Evolutionary conservation across 2,113 vertebrate species (phyloP).

Genomic region (Mesoclemmys tuberculata): DNA sequence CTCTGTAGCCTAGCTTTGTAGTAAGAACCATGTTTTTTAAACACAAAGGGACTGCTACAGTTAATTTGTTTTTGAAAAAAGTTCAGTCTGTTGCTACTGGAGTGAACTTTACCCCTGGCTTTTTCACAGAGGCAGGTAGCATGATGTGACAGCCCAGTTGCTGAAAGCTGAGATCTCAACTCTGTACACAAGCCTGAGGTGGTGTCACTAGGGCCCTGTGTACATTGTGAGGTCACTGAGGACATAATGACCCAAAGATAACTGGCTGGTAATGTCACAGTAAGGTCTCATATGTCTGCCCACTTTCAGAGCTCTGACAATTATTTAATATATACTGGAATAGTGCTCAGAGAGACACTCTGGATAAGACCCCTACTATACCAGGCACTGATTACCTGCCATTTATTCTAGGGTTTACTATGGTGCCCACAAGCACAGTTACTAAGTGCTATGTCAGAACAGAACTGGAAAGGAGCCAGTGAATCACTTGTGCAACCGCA

Average conservation of each 20-base stretch:
- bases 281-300: neutral
- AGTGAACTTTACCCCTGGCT: neutral
- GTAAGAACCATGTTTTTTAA: no score
- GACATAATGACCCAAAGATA: neutral
- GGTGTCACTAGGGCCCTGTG: neutral
- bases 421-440: neutral
- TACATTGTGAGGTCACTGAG: fast-evolving
- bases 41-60: neutral
- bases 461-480: neutral
- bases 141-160: neutral
- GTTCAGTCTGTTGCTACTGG: neutral
- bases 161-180: neutral
- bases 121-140: neutral
- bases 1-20: neutral
- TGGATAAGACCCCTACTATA: no score
- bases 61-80: neutral
- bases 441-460: neutral
- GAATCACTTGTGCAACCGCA: neutral
- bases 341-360: neutral
- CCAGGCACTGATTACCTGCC: neutral
- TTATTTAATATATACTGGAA: neutral
- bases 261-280: fast-evolving
- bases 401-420: neutral
- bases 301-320: neutral
- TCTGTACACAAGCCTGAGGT: neutral